A percentile compares a stretch with the other conserved stretches of the same genome.
These are phyloP conservation scores for Penaeus chinensis DNA, from an alignment of 1,140 invertebrate genomes.

Conservation along the genomic window DNA sequence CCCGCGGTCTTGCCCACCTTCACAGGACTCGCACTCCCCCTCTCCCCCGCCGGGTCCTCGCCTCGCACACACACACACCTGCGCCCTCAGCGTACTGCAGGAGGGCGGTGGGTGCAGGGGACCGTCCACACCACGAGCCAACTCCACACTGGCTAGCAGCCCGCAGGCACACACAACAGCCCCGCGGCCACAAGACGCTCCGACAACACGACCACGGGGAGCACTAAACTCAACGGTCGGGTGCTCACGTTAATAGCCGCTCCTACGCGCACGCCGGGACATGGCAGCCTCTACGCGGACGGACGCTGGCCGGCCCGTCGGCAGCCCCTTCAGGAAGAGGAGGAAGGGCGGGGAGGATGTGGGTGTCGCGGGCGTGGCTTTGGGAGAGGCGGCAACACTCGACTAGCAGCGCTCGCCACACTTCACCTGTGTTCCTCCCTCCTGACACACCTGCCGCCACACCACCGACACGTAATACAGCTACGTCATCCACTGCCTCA, in stretches of 20 bases:
- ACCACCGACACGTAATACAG: too few relatives aligned
- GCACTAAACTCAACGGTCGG: conserved; percentile 39
- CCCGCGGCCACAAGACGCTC: conserved; percentile 42
- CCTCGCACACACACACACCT: conserved; percentile 35
- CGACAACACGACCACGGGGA: conserved; percentile 38
- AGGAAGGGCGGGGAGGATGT: conserved; percentile 5
- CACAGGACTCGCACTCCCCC: conserved; percentile 31
- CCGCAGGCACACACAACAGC: conserved; percentile 26
- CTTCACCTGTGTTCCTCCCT: conserved; percentile 6
- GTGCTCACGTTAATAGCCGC: conserved; percentile 31
- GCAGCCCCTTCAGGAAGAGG: not conserved
- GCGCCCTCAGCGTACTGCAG: conserved; percentile 39
- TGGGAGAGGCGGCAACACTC: not conserved
- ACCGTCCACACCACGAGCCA: conserved; percentile 47
- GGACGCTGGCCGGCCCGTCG: not conserved
- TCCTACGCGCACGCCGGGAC: not conserved
- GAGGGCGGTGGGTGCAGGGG: conserved; percentile 40
- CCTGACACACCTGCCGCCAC: too few relatives aligned
- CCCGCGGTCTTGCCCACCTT: conserved; percentile 27
- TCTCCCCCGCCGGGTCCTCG: not conserved
- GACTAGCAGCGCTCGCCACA: not conserved
- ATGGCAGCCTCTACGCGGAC: not conserved
- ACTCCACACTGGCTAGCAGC: conserved; percentile 38
- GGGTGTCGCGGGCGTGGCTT: conserved; percentile 11
- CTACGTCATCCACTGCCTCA: too few relatives aligned